These are phyloP conservation scores for Protaetia brevitarsis DNA, from an alignment of 1,140 invertebrate genomes.

Conservation along the genomic window DNA sequence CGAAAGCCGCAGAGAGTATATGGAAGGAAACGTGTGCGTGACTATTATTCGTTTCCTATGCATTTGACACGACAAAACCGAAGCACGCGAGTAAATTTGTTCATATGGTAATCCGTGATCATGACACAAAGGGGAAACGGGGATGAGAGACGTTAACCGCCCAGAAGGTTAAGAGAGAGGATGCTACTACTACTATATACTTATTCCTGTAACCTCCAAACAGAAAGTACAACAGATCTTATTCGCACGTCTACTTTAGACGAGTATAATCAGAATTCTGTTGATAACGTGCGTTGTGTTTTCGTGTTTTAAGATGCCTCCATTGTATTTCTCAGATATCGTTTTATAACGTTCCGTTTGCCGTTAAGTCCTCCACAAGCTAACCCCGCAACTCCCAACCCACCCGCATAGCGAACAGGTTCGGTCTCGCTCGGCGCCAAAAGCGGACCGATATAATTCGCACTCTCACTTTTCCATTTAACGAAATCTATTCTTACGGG, in stretches of 20 bases:
- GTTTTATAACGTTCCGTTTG: conserved; percentile 31
- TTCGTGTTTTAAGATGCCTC: conserved; percentile 7
- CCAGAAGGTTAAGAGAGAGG: background rate
- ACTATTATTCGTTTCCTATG: background rate
- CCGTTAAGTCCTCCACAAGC: conserved; percentile 19
- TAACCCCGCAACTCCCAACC: no score
- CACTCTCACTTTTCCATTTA: no score
- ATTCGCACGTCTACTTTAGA: conserved; percentile 19
- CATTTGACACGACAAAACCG: background rate
- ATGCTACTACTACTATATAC: no score
- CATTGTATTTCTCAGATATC: conserved; percentile 29
- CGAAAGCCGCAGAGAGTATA: background rate
- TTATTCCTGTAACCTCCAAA: no score
- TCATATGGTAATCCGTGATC: conserved; percentile 2
- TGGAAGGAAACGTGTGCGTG: background rate
- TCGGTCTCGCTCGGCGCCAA: no score
- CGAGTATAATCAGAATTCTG: conserved; percentile 24
- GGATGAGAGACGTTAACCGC: no score
- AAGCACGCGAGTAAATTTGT: background rate
- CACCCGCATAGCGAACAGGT: no score
- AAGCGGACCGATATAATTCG: no score
- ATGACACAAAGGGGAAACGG: conserved; percentile 3
- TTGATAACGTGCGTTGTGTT: conserved; percentile 16
- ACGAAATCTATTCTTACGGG: no score
- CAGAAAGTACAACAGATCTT: no score